phyloP scores from a whole-genome alignment of 2,797 vertebrate species.

The Pseudochromis fuscus region DNA sequence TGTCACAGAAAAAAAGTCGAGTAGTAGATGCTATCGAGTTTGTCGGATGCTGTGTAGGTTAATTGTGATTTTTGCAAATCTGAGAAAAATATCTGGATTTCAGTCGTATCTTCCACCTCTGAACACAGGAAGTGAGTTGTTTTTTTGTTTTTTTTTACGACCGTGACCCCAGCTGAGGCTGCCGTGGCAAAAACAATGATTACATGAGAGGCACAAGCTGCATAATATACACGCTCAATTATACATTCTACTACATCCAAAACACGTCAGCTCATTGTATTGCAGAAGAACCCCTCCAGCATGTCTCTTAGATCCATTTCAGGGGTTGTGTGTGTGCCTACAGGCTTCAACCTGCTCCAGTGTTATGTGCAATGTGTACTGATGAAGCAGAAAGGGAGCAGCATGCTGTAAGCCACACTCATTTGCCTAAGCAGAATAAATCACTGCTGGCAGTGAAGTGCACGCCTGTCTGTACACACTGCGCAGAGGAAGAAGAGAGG shows the following conservation, averaged over 20 bases:
- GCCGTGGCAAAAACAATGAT: slow-evolving; percentile 50
- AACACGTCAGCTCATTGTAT: slow-evolving; percentile 72
- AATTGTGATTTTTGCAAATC: neutral
- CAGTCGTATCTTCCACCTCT: neutral
- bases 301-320: slow-evolving; percentile 79
- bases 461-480: slow-evolving; percentile 69
- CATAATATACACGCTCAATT: slow-evolving; percentile 67
- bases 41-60: neutral
- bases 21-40: too few species aligned
- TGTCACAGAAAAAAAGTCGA: too few species aligned
- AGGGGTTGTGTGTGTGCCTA: slow-evolving; percentile 74
- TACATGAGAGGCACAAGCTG: slow-evolving; percentile 54
- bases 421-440: slow-evolving; percentile 84
- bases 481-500: slow-evolving; percentile 49
- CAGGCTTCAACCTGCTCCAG: slow-evolving; percentile 78
- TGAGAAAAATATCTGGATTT: neutral
- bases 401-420: slow-evolving; percentile 78
- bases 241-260: slow-evolving; percentile 68
- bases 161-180: slow-evolving; percentile 6
- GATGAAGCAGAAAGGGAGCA: slow-evolving; percentile 81
- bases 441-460: slow-evolving; percentile 80
- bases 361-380: slow-evolving; percentile 80
- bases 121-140: neutral
- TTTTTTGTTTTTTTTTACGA: slow-evolving; percentile 28
- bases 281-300: slow-evolving; percentile 73